Evolutionary conservation across 1,140 invertebrate species (phyloP), one percentile per base, ranked within the genome.

Genomic region (Formica selysi): DNA sequence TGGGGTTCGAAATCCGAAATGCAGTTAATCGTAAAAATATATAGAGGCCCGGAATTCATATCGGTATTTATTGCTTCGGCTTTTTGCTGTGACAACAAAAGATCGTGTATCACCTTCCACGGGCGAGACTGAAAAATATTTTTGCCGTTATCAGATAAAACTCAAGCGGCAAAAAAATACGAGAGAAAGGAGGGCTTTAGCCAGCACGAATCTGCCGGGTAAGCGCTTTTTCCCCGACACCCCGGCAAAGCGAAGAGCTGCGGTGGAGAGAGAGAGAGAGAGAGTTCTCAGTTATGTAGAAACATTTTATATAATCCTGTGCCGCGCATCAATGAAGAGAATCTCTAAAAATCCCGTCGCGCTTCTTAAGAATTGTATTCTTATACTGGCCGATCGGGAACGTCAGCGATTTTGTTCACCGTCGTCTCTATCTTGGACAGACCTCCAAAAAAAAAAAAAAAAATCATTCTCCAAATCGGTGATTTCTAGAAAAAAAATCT

Each of bases 141-240:
- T 86, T 83, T 89, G 51, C 76, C 76, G 85, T 78, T 89, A 89
- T 89, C 88, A 89, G 88, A 89, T 89, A 86, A 80, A 89, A 89
- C 86, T 76, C 51, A 83, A 83, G 71, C 76, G 51, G 78, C 51
- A 51, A 89, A 89, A 89, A 89, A 89, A 89, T 89, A 89, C 67
- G 87, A 81, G 84, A 86, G 84, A 76, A 83, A 89, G 70, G 84
- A 83, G 76, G 41, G 61, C 76, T 89, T 89, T 89, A 89, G 87
- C 76, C 59, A 32, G 70, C 76, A 84, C 51, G 87, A 89, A 89
- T 89, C 84, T 89, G 87, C 65, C 29, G 51, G 44, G 88, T 89
- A 89, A 89, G 88, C 88, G 78, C 76, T 89, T 89, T 87, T 87
- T 88, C 59, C 71, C 32, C 76, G 51, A 81, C 79, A 44, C 86